These are phyloP conservation scores for Seriola aureovittata DNA, from an alignment of 2,113 vertebrate genomes.

Conservation along the genomic window DNA sequence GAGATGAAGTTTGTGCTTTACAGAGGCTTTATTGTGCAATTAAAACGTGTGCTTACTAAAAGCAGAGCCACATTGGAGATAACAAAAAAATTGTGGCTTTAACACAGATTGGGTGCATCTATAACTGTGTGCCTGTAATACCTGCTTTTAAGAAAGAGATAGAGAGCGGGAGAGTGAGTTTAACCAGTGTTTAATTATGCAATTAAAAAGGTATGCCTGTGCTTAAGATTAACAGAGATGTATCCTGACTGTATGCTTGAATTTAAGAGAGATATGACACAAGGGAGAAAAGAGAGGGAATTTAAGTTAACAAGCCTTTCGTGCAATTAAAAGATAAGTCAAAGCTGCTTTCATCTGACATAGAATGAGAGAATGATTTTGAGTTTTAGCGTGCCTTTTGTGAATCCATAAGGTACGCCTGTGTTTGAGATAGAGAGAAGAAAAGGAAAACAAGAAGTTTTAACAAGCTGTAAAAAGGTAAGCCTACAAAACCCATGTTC, in stretches of 20 bases:
- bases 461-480: conserved; percentile 17
- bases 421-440: conserved; percentile 35
- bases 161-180: conserved; percentile 41
- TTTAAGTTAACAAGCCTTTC: conserved; percentile 52
- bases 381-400: conserved; percentile 47
- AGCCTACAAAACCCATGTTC: conserved; percentile 14
- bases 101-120: conserved; percentile 18
- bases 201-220: conserved; percentile 63
- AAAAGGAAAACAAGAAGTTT: conserved; percentile 32
- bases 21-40: conserved; percentile 57
- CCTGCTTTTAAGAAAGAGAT: conserved; percentile 53
- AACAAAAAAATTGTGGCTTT: conserved; percentile 45
- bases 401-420: conserved; percentile 29
- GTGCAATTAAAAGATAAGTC: conserved; percentile 73
- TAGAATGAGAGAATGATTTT: conserved; percentile 34
- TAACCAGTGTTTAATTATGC: conserved; percentile 58
- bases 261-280: conserved; percentile 39
- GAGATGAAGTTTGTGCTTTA: conserved; percentile 31
- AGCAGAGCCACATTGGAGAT: conserved; percentile 37
- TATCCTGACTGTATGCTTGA: conserved; percentile 42
- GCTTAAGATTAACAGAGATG: conserved; percentile 53
- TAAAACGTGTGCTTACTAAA: conserved; percentile 56
- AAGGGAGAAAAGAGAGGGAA: conserved; percentile 33
- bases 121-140: conserved; percentile 21
- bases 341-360: conserved; percentile 38